Evolutionary conservation across 1,140 invertebrate genomes (phyloP).

Genomic region (Zaprionus kolodkinae): DNA sequence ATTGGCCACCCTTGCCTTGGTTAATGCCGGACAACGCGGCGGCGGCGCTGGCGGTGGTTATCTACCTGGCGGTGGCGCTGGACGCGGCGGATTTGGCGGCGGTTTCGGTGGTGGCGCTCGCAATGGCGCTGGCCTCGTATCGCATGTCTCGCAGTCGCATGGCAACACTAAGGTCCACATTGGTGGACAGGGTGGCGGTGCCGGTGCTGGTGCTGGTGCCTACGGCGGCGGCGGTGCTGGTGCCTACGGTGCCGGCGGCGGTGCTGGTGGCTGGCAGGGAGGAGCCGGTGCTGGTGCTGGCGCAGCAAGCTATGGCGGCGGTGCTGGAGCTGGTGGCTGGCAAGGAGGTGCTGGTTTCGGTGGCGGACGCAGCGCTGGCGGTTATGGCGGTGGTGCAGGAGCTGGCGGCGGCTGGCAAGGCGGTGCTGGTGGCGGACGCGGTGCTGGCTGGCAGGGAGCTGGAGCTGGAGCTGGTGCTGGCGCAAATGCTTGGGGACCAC

Average conservation of each 20-base stretch:
- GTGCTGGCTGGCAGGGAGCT: constrained; percentile 28
- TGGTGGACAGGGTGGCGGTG: constrained; percentile 34
- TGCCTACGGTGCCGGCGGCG: constrained; percentile 30
- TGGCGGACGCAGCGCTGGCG: constrained; percentile 43
- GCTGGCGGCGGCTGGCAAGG: constrained; percentile 60
- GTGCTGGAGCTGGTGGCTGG: constrained; percentile 39
- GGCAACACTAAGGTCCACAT: constrained; percentile 73
- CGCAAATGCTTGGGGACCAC: constrained; percentile 65
- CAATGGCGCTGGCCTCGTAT: constrained; percentile 58
- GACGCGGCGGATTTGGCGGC: constrained; percentile 43
- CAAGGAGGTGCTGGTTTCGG: constrained; percentile 41
- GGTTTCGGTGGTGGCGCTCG: constrained; percentile 52
- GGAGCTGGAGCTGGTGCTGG: constrained; percentile 48
- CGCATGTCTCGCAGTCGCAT: constrained; percentile 63
- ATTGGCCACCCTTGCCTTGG: constrained; percentile 65
- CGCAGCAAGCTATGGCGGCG: constrained; percentile 11
- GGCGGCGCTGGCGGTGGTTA: constrained; percentile 55
- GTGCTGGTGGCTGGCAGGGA: constrained; percentile 39
- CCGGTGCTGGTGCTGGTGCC: constrained; percentile 28
- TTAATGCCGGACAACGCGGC: constrained; percentile 64
- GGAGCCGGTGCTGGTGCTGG: constrained; percentile 19
- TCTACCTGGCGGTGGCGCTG: constrained; percentile 44
- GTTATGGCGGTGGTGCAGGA: constrained; percentile 46
- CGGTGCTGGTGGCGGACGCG: constrained; percentile 13
- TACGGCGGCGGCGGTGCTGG: constrained; percentile 27